phyloP scores from a whole-genome alignment of 53 echinoderm and acorn worm species.

The Zoroaster sp. region DNA sequence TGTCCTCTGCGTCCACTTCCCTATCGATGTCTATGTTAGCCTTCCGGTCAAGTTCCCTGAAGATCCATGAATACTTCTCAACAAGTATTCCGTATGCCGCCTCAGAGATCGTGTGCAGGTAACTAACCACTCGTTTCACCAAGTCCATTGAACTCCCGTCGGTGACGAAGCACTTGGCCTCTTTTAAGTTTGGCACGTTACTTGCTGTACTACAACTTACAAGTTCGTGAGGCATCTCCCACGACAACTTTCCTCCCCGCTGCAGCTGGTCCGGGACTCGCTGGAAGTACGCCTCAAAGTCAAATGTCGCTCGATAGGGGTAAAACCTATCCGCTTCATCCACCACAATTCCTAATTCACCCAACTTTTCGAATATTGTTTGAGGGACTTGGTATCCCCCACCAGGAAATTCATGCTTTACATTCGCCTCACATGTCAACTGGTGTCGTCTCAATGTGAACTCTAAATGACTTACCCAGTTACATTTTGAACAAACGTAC shows the following conservation, averaged over 20 bases:
- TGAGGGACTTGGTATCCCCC: not conserved
- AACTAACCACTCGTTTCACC: not conserved
- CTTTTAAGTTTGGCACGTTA: slow-evolving; percentile 23
- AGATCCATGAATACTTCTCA: not conserved
- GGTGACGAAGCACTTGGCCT: slow-evolving; percentile 31
- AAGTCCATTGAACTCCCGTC: slow-evolving; percentile 5
- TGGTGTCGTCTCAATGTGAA: slow-evolving; percentile 23
- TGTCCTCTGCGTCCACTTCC: too few species aligned
- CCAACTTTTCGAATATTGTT: not conserved
- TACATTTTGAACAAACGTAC: slow-evolving; percentile 22
- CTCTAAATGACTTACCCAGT: not conserved
- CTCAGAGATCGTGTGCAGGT: slow-evolving; percentile 14
- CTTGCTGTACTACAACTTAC: slow-evolving; percentile 37
- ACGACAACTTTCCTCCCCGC: not conserved
- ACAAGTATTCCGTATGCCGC: not conserved
- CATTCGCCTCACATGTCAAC: slow-evolving; percentile 32
- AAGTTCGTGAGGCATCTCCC: slow-evolving; percentile 16
- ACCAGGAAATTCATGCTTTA: not conserved
- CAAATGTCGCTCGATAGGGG: not conserved
- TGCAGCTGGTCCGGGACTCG: too few species aligned
- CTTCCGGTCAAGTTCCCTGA: not conserved
- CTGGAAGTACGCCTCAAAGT: not conserved
- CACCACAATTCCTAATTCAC: not conserved
- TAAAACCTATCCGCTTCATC: not conserved
- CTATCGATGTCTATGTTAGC: too few species aligned